phyloP scores from a whole-genome alignment of 2,113 vertebrate species.

The Pseudorectes ferrugineus region DNA sequence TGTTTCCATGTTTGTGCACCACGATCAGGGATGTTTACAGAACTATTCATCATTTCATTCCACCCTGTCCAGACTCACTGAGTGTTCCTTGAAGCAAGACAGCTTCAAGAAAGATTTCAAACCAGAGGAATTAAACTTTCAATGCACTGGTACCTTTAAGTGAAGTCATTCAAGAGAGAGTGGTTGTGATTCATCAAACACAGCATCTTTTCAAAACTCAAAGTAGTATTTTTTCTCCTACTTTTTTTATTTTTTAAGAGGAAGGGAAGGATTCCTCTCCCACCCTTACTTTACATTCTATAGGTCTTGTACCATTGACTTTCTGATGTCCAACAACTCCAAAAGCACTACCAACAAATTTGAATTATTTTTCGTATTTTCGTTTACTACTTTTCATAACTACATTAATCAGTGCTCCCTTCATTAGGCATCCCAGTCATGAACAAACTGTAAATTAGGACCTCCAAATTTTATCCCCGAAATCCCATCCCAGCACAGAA shows the following conservation, averaged over 20 bases:
- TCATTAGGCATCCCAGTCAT: fast-evolving
- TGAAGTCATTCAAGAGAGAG: neutral
- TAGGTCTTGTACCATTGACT: neutral
- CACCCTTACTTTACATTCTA: fast-evolving
- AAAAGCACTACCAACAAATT: neutral
- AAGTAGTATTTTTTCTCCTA: neutral
- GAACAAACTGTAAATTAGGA: neutral
- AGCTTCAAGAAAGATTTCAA: neutral
- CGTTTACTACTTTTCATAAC: neutral
- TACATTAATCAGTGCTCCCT: neutral
- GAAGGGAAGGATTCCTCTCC: neutral
- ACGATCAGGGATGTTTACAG: neutral
- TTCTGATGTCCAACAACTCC: neutral
- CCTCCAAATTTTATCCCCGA: neutral
- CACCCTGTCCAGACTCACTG: neutral
- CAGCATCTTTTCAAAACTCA: neutral
- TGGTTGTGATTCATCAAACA: neutral
- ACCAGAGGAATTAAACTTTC: neutral
- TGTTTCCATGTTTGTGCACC: neutral
- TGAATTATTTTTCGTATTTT: neutral
- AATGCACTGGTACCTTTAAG: neutral
- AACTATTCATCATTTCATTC: slow-evolving; percentile 34
- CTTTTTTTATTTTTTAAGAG: neutral
- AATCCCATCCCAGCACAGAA: neutral
- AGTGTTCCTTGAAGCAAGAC: slow-evolving; percentile 3